Evolutionary conservation across 2,113 vertebrate genomes (phyloP), one percentile per base, ranked within the genome.

Genomic region (Channa argus): DNA sequence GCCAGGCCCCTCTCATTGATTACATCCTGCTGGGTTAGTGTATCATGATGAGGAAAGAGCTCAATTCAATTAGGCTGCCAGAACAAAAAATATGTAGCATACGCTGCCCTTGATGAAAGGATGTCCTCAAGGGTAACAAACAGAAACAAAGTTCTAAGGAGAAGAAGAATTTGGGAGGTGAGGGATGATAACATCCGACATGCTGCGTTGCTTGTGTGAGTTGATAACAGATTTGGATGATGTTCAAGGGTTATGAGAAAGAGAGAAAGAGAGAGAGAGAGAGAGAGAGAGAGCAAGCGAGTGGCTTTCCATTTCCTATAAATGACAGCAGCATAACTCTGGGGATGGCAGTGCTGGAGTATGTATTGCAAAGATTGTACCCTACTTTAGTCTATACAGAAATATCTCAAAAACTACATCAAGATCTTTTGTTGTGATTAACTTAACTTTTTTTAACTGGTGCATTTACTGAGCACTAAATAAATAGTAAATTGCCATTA

Each of bases 51-150:
- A 89, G 88, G 63, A 89, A 74, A 71, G 74, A 86, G 78, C 37
- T 82, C 78, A 79, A 86, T 92, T 92, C 83, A 92, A 93, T 93
- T 91, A 90, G 83, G 71, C 73, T 54, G 72, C 38, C 49, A 14
- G n/a, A 69, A 79, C 83, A 86, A 80, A 74, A 74, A 88, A 86
- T 83, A 85, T 75, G 74, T 54, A 74, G 65, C 56, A 38, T 64
- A 62, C 34, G 46, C 53, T 54, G 70, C 3, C 58, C 55, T 5
- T 75, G 60, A 71, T 76, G 62, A 73, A 81, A 82, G 58, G 55
- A 51, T 46, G 63, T 54, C 62, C 65, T 34, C 5, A 14, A 43
- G 70, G 61, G 33, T 69, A 6, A 49, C 10, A 4, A 39, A 52
- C 62, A 52, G 38, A 67, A 53, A 55, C 37, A 9, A 33, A 44